Base-by-base conservation (phyloP, 2,888 invertebrate species). In the Noctua janthe region DNA sequence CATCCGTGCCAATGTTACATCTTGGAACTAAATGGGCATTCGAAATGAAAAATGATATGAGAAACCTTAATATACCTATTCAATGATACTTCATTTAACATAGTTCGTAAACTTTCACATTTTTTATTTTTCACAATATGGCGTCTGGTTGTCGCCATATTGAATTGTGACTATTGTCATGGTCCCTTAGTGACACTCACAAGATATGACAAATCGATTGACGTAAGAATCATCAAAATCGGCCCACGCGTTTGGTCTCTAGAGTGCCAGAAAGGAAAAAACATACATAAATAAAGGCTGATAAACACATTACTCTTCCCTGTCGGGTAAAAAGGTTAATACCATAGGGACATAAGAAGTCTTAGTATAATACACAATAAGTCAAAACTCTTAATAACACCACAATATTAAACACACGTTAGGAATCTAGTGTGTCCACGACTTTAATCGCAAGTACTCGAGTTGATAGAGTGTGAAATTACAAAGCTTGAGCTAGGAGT, bases 381-480 rank as follows among this genome's bases (percentile, higher is more conserved):
- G 23, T 20, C n/a, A 39, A 69, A 67, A 35, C 11, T 49, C 4
- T 1, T 29, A 39, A 39, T 43, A 43, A 0, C 1, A 47, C 39
- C 7, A 17, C 10, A 35, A 54, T 47, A 39, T 51, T 15, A 4
- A 29, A 54, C 49, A 62, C 29, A 3, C 20, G n/a, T 43, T 8
- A 20, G 5, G 29, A 7, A 67, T 7, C 23, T 13, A 47, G 78
- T 83, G 83, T 78, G 64, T 67, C 3, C 39, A 1, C 17, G 62
- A 54, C 81, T 66, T 83, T 75, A 82, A 74, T 73, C 62, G 47
- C 11, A n/a, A 72, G 80, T 76, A 79, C 77, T 84, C 51, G 74
- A 77, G 73, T 86, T 82, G 79, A 87, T 88, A 71, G 54, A 71
- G 64, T 80, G 71, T 66, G 80, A 80, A 80, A 71, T 80, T 80